A percentile compares a stretch with the other conserved stretches of the same genome.
Evolutionary conservation across 2,888 invertebrate species (phyloP).

Genomic region (Plagodis dolabraria): DNA sequence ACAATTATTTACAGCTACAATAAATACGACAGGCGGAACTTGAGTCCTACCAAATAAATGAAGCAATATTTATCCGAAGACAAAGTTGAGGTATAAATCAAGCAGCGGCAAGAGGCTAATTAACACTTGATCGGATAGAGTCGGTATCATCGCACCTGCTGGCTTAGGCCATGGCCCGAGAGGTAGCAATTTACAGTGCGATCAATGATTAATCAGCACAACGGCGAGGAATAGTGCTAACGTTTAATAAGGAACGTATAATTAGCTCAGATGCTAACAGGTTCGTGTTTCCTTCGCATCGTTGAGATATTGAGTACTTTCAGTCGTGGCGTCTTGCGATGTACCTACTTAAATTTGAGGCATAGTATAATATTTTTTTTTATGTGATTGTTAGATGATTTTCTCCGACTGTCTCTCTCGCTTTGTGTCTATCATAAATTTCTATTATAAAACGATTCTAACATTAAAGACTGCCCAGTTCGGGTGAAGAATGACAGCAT

Average conservation of each 20-base stretch:
- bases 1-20: slow-evolving; percentile 37
- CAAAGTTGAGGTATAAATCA: slow-evolving; percentile 71
- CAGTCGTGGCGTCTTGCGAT: no score
- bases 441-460: no score
- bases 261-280: slow-evolving; percentile 12
- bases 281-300: slow-evolving; percentile 11
- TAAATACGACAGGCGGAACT: slow-evolving; percentile 41
- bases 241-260: slow-evolving; percentile 15
- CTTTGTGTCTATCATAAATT: no score
- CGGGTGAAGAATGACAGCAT: no score
- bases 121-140: slow-evolving; percentile 52
- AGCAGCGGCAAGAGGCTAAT: slow-evolving; percentile 64
- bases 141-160: slow-evolving; percentile 65
- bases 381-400: no score
- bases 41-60: slow-evolving; percentile 51
- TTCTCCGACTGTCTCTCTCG: no score
- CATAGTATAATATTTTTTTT: no score
- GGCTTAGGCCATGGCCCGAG: slow-evolving; percentile 34
- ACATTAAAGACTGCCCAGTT: no score
- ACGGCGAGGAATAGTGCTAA: slow-evolving; percentile 11
- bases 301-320: background rate
- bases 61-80: slow-evolving; percentile 54
- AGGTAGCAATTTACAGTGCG: slow-evolving; percentile 51
- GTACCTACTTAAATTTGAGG: no score
- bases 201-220: slow-evolving; percentile 35